A percentile compares a stretch with the other conserved stretches of the same genome.
phyloP scores from a whole-genome alignment of 2,797 vertebrate genomes.

The Coregonus ussuriensis region DNA sequence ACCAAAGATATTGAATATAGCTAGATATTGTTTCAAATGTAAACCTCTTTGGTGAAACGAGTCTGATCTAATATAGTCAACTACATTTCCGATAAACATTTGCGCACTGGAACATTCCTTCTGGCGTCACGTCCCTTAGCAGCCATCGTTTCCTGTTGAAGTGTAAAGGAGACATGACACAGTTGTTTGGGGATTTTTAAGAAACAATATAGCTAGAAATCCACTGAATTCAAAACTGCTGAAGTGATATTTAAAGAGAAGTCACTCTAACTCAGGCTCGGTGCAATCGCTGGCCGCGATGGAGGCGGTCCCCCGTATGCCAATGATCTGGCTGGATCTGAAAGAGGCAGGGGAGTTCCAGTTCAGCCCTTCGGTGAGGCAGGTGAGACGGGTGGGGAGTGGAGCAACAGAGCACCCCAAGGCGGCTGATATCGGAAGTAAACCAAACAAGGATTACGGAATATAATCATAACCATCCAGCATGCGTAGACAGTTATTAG shows the following conservation, averaged over 20 bases:
- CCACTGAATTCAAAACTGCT: constrained; percentile 1
- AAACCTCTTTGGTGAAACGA: background rate
- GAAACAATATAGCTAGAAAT: constrained; percentile 28
- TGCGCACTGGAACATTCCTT: background rate
- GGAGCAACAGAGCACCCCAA: background rate
- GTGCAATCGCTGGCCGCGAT: constrained; percentile 70
- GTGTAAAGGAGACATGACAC: constrained; percentile 76
- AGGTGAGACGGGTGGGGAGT: constrained; percentile 74
- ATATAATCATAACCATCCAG: background rate
- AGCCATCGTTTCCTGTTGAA: constrained; percentile 67
- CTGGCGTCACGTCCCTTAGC: constrained; percentile 55
- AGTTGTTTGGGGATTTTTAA: constrained; percentile 63
- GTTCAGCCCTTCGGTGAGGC: constrained; percentile 86
- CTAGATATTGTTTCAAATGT: background rate
- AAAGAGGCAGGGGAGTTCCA: constrained; percentile 94
- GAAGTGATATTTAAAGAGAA: constrained; percentile 10
- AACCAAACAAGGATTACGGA: constrained; percentile 44
- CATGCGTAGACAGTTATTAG: background rate
- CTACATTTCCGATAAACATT: constrained; percentile 66
- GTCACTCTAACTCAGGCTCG: constrained; percentile 19
- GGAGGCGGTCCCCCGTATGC: constrained; percentile 98
- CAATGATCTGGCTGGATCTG: constrained; percentile 97
- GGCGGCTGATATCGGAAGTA: constrained; percentile 52
- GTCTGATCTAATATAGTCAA: constrained; percentile 6
- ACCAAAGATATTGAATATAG: background rate